Conservation (phyloP, 2,797 vertebrate genomes). For the Protonibea diacanthus region DNA sequence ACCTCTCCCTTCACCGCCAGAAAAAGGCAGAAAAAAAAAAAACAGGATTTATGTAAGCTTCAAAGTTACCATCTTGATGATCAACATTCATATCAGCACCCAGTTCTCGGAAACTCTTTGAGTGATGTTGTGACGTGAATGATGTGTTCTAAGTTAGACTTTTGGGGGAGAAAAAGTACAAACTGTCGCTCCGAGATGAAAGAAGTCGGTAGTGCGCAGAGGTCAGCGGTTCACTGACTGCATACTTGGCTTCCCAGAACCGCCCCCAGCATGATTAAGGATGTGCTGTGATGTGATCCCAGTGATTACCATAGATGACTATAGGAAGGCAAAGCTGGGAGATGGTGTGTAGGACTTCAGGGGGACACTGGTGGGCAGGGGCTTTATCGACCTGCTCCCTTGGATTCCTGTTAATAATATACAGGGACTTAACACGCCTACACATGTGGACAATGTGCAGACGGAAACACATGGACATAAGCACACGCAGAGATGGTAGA, state of each 20-base stretch:
- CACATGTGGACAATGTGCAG: conserved; percentile 61
- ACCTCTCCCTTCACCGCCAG: neutral
- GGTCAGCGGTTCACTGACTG: conserved; percentile 71
- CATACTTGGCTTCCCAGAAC: conserved; percentile 62
- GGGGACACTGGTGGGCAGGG: conserved; percentile 79
- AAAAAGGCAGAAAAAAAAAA: conserved; percentile 14
- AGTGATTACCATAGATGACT: conserved; percentile 78
- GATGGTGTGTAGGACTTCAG: conserved; percentile 78
- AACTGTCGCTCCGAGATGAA: conserved; percentile 67
- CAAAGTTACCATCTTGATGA: conserved; percentile 7
- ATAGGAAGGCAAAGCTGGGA: conserved; percentile 65
- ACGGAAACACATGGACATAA: conserved; percentile 41
- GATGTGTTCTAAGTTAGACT: conserved; percentile 45
- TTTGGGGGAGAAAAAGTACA: conserved; percentile 50
- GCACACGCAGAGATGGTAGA: conserved; percentile 12
- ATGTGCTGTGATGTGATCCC: conserved; percentile 77
- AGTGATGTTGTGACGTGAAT: conserved; percentile 27
- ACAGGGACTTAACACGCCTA: conserved; percentile 78
- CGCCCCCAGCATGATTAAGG: conserved; percentile 81
- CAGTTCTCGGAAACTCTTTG: conserved; percentile 23
- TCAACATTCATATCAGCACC: conserved; percentile 14
- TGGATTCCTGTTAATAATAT: conserved; percentile 81
- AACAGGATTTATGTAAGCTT: conserved; percentile 5
- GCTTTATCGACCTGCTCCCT: conserved; percentile 78
- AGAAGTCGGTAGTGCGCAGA: conserved; percentile 52